These are phyloP conservation scores for Pogonocherus hispidulus DNA, from an alignment of 2,888 invertebrate genomes.

Conservation along the genomic window DNA sequence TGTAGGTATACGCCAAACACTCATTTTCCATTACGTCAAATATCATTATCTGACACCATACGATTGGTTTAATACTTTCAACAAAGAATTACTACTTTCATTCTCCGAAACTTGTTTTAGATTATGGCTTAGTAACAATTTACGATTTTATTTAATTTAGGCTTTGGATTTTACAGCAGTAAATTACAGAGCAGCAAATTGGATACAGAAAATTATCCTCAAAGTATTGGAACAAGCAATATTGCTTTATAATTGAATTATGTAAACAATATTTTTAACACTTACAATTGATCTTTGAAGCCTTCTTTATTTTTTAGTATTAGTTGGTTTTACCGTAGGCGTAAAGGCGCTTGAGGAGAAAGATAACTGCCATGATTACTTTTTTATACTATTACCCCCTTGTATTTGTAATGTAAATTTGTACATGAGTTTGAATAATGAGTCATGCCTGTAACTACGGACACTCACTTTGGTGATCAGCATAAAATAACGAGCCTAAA, in stretches of 20 bases:
- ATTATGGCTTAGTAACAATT: background rate
- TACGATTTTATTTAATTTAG: background rate
- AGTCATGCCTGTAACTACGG: too few relatives aligned
- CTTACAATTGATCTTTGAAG: background rate
- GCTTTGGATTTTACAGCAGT: conserved; percentile 3
- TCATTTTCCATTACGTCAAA: too few relatives aligned
- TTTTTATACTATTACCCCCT: conserved; percentile 35
- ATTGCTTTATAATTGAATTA: background rate
- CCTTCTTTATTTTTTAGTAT: background rate
- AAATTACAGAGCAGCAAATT: conserved; percentile 3
- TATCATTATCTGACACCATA: too few relatives aligned
- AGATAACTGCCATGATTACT: background rate
- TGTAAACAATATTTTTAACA: background rate
- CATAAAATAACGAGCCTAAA: too few relatives aligned
- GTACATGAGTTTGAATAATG: too few relatives aligned
- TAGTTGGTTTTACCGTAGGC: conserved; percentile 34
- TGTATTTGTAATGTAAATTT: too few relatives aligned
- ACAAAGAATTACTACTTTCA: too few relatives aligned
- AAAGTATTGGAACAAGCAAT: background rate
- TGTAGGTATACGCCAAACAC: too few relatives aligned
- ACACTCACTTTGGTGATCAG: too few relatives aligned
- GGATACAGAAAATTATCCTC: background rate
- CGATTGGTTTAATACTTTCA: too few relatives aligned
- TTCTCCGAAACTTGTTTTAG: background rate
- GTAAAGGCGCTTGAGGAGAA: background rate